A percentile compares a stretch with the other conserved stretches of the same genome.
Evolutionary conservation across 2,888 invertebrate species (phyloP).

Genomic region (Aphodius granarius): DNA sequence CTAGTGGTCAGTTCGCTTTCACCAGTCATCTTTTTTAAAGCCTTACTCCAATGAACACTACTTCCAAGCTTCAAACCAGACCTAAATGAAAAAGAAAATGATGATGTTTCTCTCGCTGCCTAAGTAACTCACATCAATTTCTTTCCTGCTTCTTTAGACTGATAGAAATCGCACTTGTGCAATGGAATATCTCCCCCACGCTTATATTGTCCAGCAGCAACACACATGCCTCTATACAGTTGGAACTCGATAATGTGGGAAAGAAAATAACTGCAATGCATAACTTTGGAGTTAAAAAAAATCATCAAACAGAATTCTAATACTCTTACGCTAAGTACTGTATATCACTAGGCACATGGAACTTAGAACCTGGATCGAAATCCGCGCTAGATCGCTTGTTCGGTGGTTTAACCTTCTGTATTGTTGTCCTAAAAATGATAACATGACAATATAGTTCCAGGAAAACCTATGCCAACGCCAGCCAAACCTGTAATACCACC

Average conservation of each 20-base stretch:
- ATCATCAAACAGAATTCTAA: constrained; percentile 64
- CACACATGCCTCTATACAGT: constrained; percentile 72
- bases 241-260: constrained; percentile 81
- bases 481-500: constrained; percentile 49
- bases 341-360: constrained; percentile 52
- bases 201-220: constrained; percentile 65
- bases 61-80: constrained; percentile 55
- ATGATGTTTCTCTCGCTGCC: neutral
- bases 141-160: constrained; percentile 47
- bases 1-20: constrained; percentile 57
- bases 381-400: constrained; percentile 48
- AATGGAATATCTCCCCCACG: constrained; percentile 41
- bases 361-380: constrained; percentile 56
- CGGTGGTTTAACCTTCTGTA: constrained; percentile 54
- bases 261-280: constrained; percentile 59
- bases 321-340: constrained; percentile 51
- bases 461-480: neutral
- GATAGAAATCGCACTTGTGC: constrained; percentile 42
- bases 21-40: constrained; percentile 62
- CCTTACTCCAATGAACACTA: constrained; percentile 60
- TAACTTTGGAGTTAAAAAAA: constrained; percentile 78
- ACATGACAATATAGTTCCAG: constrained; percentile 60
- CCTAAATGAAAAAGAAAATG: constrained; percentile 47
- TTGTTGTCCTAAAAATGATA: constrained; percentile 47
- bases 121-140: constrained; percentile 54